Percentiles rank a stretch among this genome's conserved stretches.
Evolutionary conservation across 2,797 vertebrate genomes (phyloP).

Genomic region (Sandelia bainsii): DNA sequence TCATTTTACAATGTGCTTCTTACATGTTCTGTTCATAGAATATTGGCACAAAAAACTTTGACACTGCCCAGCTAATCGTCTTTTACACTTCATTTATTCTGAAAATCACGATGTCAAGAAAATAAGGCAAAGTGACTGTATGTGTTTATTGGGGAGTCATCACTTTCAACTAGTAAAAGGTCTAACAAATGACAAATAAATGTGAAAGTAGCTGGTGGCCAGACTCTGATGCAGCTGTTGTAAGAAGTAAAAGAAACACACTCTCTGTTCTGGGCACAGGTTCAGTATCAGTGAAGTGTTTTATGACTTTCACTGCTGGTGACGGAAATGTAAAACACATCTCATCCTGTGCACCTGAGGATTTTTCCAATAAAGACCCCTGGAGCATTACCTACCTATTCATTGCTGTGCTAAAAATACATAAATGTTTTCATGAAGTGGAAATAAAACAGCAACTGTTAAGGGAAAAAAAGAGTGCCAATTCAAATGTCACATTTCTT

Average conservation of each 20-base stretch:
- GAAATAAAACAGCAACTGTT: conserved; percentile 23
- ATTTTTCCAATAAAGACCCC: conserved; percentile 26
- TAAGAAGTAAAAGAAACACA: conserved; percentile 41
- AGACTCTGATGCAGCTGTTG: conserved; percentile 31
- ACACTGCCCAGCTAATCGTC: conserved; percentile 3
- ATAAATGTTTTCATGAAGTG: conserved; percentile 1
- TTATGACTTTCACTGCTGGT: conserved; percentile 17
- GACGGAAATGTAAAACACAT: conserved; percentile 39
- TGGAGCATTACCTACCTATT: conserved; percentile 11
- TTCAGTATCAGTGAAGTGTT: conserved; percentile 33
- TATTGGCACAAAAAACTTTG: neutral
- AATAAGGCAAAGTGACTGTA: neutral
- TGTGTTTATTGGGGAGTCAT: conserved; percentile 23
- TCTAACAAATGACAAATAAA: conserved; percentile 41
- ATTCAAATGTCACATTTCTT: neutral
- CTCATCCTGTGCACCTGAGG: conserved; percentile 37
- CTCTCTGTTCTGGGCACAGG: conserved; percentile 26
- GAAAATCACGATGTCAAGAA: conserved; percentile 11
- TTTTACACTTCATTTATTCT: conserved; percentile 9
- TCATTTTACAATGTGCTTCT: neutral
- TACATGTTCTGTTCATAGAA: neutral
- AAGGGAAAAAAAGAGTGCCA: neutral
- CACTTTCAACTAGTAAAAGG: conserved; percentile 21
- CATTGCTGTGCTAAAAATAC: conserved; percentile 3
- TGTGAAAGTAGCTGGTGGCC: conserved; percentile 32